These are phyloP conservation scores for Trialeurodes vaporariorum DNA, from an alignment of 1,140 invertebrate genomes.

Conservation along the genomic window DNA sequence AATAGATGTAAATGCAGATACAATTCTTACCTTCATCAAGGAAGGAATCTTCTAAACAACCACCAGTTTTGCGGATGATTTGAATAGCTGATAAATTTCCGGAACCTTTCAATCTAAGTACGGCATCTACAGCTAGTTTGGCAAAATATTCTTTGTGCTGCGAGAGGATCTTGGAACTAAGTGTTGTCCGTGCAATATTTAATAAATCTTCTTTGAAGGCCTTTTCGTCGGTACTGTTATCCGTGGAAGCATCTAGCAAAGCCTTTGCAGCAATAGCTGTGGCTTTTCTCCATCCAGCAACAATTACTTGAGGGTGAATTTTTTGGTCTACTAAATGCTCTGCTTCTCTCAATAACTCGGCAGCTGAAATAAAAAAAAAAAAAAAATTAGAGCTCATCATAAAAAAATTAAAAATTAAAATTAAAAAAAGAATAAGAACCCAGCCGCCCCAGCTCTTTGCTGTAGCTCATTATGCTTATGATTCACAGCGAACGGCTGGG, in stretches of 20 bases:
- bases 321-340: conserved; percentile 89
- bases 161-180: conserved; percentile 96
- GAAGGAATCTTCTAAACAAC: conserved; percentile 86
- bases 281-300: conserved; percentile 86
- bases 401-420: too few species aligned
- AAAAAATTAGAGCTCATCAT: too few species aligned
- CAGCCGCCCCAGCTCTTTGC: too few species aligned
- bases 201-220: conserved; percentile 80
- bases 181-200: conserved; percentile 94
- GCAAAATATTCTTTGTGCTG: conserved; percentile 97
- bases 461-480: too few species aligned
- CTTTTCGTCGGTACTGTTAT: conserved; percentile 62
- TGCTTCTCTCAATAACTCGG: conserved; percentile 89
- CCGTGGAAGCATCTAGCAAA: conserved; percentile 58
- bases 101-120: conserved; percentile 87
- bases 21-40: conserved; percentile 74
- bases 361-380: conserved; percentile 43
- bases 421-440: too few species aligned
- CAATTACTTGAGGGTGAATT: conserved; percentile 97
- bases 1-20: background rate
- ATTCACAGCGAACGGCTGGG: too few species aligned
- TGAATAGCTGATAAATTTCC: conserved; percentile 94
- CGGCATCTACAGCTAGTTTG: conserved; percentile 89
- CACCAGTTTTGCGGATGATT: conserved; percentile 93
- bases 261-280: conserved; percentile 70